Conservation (phyloP, 2,113 vertebrate genomes). For the Phrynosoma platyrhinos region DNA sequence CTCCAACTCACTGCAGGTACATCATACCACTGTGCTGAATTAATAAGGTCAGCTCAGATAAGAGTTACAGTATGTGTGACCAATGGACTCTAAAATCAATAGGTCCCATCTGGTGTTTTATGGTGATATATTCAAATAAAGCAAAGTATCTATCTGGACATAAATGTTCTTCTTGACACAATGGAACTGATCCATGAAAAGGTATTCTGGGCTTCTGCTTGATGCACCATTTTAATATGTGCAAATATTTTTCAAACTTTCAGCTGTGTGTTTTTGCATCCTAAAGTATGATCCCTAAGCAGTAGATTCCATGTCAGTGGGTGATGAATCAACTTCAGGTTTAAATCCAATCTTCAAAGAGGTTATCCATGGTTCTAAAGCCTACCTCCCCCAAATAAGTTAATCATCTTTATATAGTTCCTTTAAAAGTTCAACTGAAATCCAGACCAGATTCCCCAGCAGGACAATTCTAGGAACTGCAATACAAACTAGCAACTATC, state of each 20-base stretch:
- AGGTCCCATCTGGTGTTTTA: neutral
- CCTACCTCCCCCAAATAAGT: neutral
- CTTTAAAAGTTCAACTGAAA: no score
- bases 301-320: no score
- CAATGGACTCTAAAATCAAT: conserved; percentile 11
- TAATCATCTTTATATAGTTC: no score
- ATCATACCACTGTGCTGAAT: conserved; percentile 8
- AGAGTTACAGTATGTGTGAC: neutral
- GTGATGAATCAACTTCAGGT: no score
- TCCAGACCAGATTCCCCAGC: no score
- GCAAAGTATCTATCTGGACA: conserved; percentile 1
- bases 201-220: neutral
- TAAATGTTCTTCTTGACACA: neutral
- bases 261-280: no score
- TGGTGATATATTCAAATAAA: conserved; percentile 5
- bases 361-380: neutral
- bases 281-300: no score
- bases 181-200: neutral
- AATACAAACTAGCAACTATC: no score
- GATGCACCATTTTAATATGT: neutral
- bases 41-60: neutral
- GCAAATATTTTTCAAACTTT: no score
- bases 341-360: no score
- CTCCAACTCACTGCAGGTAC: conserved; percentile 8
- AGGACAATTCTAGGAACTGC: no score